Evolutionary conservation across 2,797 vertebrate species (phyloP), one percentile per base, ranked within the genome.

Genomic region (Miichthys miiuy): DNA sequence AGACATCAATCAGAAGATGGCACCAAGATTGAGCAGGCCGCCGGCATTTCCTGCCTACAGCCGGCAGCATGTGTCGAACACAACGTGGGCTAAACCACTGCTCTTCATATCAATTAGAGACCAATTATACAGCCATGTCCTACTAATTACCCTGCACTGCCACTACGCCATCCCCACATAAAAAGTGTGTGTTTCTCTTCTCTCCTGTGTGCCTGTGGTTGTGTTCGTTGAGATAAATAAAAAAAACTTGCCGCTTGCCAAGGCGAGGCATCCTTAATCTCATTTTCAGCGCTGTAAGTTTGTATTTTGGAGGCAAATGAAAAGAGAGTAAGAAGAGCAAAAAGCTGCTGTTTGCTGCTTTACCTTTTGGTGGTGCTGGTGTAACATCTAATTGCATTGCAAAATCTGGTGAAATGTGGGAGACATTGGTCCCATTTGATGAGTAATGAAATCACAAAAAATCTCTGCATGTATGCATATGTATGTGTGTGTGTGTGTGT

Each of bases 341-440:
- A 74, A 72, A 63, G 10, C 18, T 88, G 93, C 58, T 73, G 72
- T 92, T 89, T 78, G 41, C 44, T 8, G 17, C 18, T 84, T 70
- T 1, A 42, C 94, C 95, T 93, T 86, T 91, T 95, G 95, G 94
- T 92, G 95, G 94, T 83, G 92, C 94, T 96, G 79, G 89, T 92
- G 95, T 90, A 83, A 82, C 91, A 85, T 81, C 82, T 54, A 79
- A 38, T 85, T 1, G 30, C 68, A 63, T 23, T 65, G 68, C 74
- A 61, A 1, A 81, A 80, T 61, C 44, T 75, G 64, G 44, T 67
- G 69, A 73, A 83, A 83, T 72, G 52, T 4, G 41, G 67, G 68
- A 82, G 76, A 82, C 50, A 51, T 21, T 79, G 78, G 80, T 92
- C 80, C 80, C 81, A 90, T 92, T 90, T 89, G 91, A 91, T 84